Base-by-base conservation (phyloP, 2,888 invertebrate genomes). In the Lordiphosa fenestrarum region DNA sequence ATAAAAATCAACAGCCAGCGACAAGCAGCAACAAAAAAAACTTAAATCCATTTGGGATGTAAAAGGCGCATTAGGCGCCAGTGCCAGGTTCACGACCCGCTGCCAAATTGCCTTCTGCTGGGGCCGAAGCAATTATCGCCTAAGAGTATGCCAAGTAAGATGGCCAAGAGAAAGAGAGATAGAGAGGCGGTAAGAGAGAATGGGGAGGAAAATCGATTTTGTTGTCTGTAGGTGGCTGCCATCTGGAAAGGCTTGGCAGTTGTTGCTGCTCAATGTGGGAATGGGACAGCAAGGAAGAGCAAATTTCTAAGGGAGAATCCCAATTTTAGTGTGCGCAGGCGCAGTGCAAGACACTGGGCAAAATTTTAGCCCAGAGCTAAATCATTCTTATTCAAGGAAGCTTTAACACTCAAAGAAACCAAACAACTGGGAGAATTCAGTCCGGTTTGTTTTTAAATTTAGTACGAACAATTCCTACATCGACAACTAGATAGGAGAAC, bases 1-100 rank as follows among this genome's bases (percentile, higher is more conserved):
- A 78, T 77, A 71, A 75, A 76, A 76, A 76, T 77, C 74, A 75
- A 72, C 65, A 72, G 57, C 68, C 72, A 74, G 61, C 58, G 42
- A 38, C 48, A 12, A 36, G 15, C 25, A 35, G 37, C 53, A 63
- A 42, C 58, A 50, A 57, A 50, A 15, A 57, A 25, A 60, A 60
- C 42, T 59, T 55, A 60, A 55, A 63, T 66, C 73, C 66, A 60
- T 71, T 76, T 73, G 69, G 69, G 60, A 71, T 66, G 62, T 57
- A 61, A 62, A 40, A 40, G 69, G 59, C 73, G 67, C 64, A 48
- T 72, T 69, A 68, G 68, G 59, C 69, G 60, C 70, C 62, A 59
- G 30, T 67, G 46, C 66, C 69, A 69, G 75, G 71, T 76, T 75
- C 77, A 73, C 77, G 77, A 77, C 77, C 77, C 73, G 73, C 52